Percentiles rank a stretch among this genome's conserved stretches.
These are phyloP conservation scores for Strigamia crassipes DNA, from an alignment of 2,888 invertebrate species.

Conservation along the genomic window DNA sequence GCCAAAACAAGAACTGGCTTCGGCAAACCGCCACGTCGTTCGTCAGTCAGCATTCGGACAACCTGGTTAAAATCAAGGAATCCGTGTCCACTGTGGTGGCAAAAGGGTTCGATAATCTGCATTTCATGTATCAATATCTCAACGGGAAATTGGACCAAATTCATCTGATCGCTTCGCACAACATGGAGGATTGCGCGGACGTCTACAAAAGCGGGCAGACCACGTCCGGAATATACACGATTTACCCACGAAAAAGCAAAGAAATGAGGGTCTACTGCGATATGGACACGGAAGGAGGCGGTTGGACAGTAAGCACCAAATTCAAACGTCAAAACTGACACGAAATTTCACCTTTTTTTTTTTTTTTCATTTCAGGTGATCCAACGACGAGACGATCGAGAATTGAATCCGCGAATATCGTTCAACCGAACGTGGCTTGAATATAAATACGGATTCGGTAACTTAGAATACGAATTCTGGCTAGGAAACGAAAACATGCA, in stretches of 20 bases:
- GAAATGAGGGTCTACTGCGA: slow-evolving; percentile 44
- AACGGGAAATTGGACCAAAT: slow-evolving; percentile 44
- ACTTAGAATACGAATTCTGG: slow-evolving; percentile 49
- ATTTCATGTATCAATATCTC: slow-evolving; percentile 45
- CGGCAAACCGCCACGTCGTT: neutral
- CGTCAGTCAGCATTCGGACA: slow-evolving; percentile 31
- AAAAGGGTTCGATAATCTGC: slow-evolving; percentile 44
- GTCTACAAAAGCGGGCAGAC: slow-evolving; percentile 39
- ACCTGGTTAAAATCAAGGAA: slow-evolving; percentile 2
- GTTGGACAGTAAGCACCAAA: slow-evolving; percentile 39
- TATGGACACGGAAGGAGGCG: slow-evolving; percentile 42
- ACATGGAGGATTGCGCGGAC: slow-evolving; percentile 44
- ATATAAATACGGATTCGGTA: slow-evolving; percentile 49
- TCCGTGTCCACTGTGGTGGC: neutral
- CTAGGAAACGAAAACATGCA: slow-evolving; percentile 49
- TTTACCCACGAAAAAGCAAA: slow-evolving; percentile 43
- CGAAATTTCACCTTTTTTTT: neutral
- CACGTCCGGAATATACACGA: slow-evolving; percentile 16
- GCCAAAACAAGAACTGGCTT: slow-evolving; percentile 23
- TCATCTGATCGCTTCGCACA: slow-evolving; percentile 33
- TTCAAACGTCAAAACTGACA: too few relatives aligned
- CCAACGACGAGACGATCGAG: slow-evolving; percentile 45
- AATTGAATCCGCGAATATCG: neutral
- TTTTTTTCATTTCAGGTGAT: slow-evolving; percentile 36
- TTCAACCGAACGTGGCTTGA: slow-evolving; percentile 49